Evolutionary conservation across 2,888 invertebrate genomes (phyloP), one percentile per base, ranked within the genome.

Genomic region (Cyaniris semiargus): DNA sequence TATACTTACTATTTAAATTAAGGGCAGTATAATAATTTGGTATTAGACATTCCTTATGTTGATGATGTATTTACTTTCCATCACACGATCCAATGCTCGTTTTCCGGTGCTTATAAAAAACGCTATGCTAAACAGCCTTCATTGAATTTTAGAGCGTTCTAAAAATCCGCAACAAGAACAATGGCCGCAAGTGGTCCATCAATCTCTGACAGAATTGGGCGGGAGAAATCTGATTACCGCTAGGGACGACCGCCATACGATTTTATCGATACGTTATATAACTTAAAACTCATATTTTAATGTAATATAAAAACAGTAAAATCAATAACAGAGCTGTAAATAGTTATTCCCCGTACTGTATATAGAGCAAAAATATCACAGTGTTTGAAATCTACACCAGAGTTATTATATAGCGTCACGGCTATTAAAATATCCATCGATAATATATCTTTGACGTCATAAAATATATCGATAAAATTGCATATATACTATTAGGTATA

Each of bases 161-260:
- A 48, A 27, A 74, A 74, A 74, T 74, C 48, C 74, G 48, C 53
- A 74, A 74, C 74, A 48, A 74, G 74, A 74, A 74, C 74, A 74
- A 74, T 74, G 44, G 74, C 53, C 27, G 74, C 74, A 53, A 74
- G 74, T 74, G 53, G 13, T 72, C 38, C 76, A 76, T 76, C 76
- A 76, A 76, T 76, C 76, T 53, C 38, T 58, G 58, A 76, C 60
- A 76, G 76, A 76, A 60, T 38, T 60, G 60, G 76, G 76, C 34
- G 53, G 58, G 76, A 60, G 76, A 60, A 76, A 76, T 76, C 76
- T 60, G 60, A 76, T 74, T 74, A 74, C 74, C 23, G 74, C 74
- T 74, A 74, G 48, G 27, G 7, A 53, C 27, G 74, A 8, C 5
- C 48, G 27, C 48, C 15, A 27, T 48, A 27, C 74, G 7, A 53